Base-by-base conservation (phyloP, 2,888 invertebrate genomes). In the Parnassius glacialis region DNA sequence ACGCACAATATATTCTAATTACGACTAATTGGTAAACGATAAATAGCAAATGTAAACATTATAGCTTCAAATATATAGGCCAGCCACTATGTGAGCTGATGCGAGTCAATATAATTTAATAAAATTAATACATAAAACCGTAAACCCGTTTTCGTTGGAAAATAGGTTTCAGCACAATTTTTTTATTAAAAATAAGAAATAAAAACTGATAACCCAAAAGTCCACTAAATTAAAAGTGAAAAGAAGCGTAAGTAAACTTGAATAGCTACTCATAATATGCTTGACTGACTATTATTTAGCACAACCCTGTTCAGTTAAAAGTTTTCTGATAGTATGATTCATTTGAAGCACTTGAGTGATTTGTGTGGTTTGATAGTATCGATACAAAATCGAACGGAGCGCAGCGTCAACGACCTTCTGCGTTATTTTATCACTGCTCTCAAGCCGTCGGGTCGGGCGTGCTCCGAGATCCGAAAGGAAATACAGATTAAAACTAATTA, bases 401-500 rank as follows among this genome's bases (percentile, higher is more conserved):
- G 62, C 64, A 56, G 58, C 57, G 72, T 70, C 70, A 68, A 65
- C 64, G 72, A 68, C 67, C 72, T 62, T 53, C 61, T 62, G 63
- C 57, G 52, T 60, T 67, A 65, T 67, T 69, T 67, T 67, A 70
- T 67, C 61, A 59, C 61, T 65, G 60, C 62, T 64, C 65, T 67
- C 66, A 67, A 69, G 68, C 62, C 65, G 48, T 61, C 65, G 67
- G 57, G 54, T 61, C 65, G 67, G 57, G 54, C 41, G 60, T 52
- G 53, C 65, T 65, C 57, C 53, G 52, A 62, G 56, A 56, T 60
- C 55, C 63, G 59, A 69, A 70, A 74, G 73, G 73, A 76, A 74
- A 74, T 67, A 68, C 63, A 70, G 71, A 77, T 74, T 73, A 72
- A 69, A 72, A 71, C 74, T 72, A 78, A 72, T 73, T 72, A 71